phyloP scores from a whole-genome alignment of 1,140 invertebrate species.

The Pseudomyrmex dendroicus region DNA sequence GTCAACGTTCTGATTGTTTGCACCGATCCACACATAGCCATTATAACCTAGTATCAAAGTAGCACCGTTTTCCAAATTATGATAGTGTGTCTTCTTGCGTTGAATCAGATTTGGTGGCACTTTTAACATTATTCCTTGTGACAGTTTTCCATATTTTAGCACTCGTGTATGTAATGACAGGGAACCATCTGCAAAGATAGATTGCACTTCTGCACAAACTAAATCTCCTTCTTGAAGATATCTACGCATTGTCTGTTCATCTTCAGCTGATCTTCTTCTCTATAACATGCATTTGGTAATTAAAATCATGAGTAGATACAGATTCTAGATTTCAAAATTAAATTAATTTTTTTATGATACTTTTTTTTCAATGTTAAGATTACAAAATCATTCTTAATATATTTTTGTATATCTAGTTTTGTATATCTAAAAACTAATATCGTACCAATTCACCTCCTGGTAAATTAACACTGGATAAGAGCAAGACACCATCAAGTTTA shows the following conservation, averaged over 20 bases:
- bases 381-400: too few relatives aligned
- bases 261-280: conserved; percentile 96
- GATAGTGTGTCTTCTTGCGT: conserved; percentile 98
- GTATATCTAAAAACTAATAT: conserved; percentile 51
- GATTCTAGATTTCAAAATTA: background rate
- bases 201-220: conserved; percentile 98
- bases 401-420: too few relatives aligned
- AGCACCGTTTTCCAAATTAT: conserved; percentile 95
- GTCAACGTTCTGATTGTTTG: conserved; percentile 87
- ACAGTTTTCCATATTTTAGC: conserved; percentile 97
- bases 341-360: background rate
- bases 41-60: conserved; percentile 98
- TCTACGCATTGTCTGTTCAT: conserved; percentile 98
- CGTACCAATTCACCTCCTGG: conserved; percentile 97
- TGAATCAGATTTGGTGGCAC: conserved; percentile 97
- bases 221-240: conserved; percentile 98
- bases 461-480: conserved; percentile 97
- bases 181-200: conserved; percentile 95
- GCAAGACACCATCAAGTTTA: conserved; percentile 94
- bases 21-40: conserved; percentile 98
- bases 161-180: conserved; percentile 97
- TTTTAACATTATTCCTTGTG: conserved; percentile 95
- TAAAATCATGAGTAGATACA: too few relatives aligned
- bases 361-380: too few relatives aligned
- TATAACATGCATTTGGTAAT: conserved; percentile 78